Evolutionary conservation across 1,140 invertebrate species (phyloP).

Genomic region (Harlomillsia oculata): DNA sequence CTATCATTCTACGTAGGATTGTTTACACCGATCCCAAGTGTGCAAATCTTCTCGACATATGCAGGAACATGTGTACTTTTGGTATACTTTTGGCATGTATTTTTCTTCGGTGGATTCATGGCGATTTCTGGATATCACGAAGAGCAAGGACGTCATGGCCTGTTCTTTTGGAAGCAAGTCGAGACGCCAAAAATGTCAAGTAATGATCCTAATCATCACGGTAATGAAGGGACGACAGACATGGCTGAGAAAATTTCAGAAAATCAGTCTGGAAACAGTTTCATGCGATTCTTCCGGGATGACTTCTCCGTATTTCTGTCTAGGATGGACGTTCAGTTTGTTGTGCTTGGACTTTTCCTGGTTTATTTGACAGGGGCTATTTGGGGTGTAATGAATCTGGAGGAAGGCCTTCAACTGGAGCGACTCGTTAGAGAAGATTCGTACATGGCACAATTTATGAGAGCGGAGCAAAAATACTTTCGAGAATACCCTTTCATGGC

Average conservation of each 20-base stretch:
- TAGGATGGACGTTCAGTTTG: neutral
- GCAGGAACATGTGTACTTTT: constrained; percentile 79
- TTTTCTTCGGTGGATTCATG: constrained; percentile 84
- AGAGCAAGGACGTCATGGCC: constrained; percentile 67
- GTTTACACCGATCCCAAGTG: constrained; percentile 84
- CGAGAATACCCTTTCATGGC: constrained; percentile 79
- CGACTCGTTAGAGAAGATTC: constrained; percentile 77
- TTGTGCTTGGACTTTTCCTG: neutral
- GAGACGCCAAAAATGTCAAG: no score
- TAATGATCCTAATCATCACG: no score
- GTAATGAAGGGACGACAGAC: no score
- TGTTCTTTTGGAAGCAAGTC: constrained; percentile 58
- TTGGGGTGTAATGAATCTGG: constrained; percentile 72
- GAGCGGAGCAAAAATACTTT: constrained; percentile 76
- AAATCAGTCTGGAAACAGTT: neutral
- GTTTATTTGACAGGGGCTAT: neutral
- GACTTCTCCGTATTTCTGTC: neutral
- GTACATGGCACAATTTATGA: constrained; percentile 78
- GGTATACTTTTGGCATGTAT: constrained; percentile 88
- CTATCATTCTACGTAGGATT: constrained; percentile 91
- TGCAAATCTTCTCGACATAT: constrained; percentile 93
- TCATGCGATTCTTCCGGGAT: neutral
- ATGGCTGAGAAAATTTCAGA: no score
- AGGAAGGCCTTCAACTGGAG: constrained; percentile 76
- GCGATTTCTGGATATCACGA: constrained; percentile 83